Evolutionary conservation across 2,797 vertebrate species (phyloP), one percentile per base, ranked within the genome.

Genomic region (Coendou prehensilis): DNA sequence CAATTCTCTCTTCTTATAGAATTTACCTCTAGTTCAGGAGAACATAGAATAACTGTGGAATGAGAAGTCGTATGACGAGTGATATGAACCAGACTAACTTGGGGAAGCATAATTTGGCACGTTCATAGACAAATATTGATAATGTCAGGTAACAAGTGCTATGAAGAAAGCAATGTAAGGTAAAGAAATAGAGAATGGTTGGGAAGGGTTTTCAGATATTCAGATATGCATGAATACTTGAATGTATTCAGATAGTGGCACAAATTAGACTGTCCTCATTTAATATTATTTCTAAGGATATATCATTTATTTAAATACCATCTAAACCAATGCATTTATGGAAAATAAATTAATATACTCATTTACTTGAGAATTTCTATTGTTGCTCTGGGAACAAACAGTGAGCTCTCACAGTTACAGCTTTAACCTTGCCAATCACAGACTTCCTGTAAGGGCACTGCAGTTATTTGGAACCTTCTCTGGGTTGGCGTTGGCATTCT

Each of bases 401-500:
- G 97, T 87, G 97, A 98, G 98, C 98, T 97, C 97, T 98, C 97
- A 94, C 97, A 98, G 98, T 98, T 98, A 97, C 98, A 97, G 98
- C 98, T 98, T 98, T 99, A 99, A 99, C 98, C 99, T 99, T 99
- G 98, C 99, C 99, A 99, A 98, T 98, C 98, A 98, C 97, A 88
- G 94, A 98, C 98, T 98, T 98, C 98, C 98, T 98, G 97, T 97
- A 98, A 98, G 98, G 99, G 99, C 99, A 98, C 99, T 99, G 99
- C 99, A 99, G 99, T 98, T 99, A 99, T 99, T 99, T 99, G 99
- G 99, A 99, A 98, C 98, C 98, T 98, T 98, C 98, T 99, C 98
- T 98, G 98, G 98, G 98, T 99, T 99, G 99, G 99, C 99, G 98
- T 99, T 99, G 99, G 99, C 99, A 99, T 99, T 99, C 99, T 99